Base-by-base conservation (phyloP, 1,140 invertebrate genomes). In the Brachionus rotundiformis region DNA sequence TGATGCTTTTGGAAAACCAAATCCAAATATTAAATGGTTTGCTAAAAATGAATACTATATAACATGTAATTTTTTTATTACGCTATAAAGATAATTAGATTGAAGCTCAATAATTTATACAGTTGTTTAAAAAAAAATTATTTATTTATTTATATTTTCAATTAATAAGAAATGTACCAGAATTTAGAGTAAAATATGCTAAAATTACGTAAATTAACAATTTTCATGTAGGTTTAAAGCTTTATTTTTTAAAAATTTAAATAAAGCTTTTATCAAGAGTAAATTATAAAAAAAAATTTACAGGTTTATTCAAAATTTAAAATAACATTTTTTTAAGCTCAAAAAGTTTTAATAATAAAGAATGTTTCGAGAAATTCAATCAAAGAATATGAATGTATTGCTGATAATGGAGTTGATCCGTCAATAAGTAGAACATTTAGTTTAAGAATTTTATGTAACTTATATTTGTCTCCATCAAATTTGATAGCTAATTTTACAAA, bases 1-100 rank as follows among this genome's bases (percentile, higher is more conserved):
- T 63, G 47, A 39, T 79, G 76, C 76, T 6, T 36, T 1, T 54
- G 76, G 76, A 36, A 79, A 79, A 63, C 76, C 76, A 39, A 10
- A 25, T 8, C 76, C 76, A 23, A 13, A 2, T 33, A 31, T 79
- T 27, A 63, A 79, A 79, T 79, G 76, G 76, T 79, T 39, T 79
- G 29, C 76, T 1, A 25, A 31, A 19, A 73, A 41, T 44, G 27
- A 65, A 65, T 65, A 65, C 47, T 65, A 27, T 10, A 65, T 65
- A 1, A 65, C 25, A 65, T 65, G 27, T 65, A 31, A 65, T n/a
- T 65, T 27, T 65, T 65, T 65, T 54, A 54, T 19, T 19, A 54
- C 4, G 2, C 6, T 41, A 11, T 0, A 2, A 41, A 41, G n/a
- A 11, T 41, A 11, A 41, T 41, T 41, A 6, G 39, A 11, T 11